Evolutionary conservation across 92 coral and sea anemone species (phyloP).

Genomic region (Zoanthus gigantus): DNA sequence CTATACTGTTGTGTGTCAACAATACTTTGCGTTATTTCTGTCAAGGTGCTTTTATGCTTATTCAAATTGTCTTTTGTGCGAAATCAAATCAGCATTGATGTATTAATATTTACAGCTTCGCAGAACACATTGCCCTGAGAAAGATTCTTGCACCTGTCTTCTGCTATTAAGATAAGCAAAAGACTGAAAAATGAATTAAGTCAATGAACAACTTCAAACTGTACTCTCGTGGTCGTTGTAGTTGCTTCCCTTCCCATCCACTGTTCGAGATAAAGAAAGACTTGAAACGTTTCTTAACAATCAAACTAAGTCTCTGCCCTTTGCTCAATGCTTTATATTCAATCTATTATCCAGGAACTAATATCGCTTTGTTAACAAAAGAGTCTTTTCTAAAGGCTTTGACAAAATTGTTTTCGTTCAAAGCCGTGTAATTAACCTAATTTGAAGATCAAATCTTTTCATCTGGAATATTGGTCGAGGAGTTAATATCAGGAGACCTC

Average conservation of each 20-base stretch:
- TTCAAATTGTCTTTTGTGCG: not conserved
- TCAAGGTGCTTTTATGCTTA: not conserved
- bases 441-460: conserved; percentile 31
- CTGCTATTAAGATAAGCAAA: not conserved
- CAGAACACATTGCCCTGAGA: not conserved
- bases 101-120: conserved; percentile 15
- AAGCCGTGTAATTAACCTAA: conserved; percentile 54
- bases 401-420: conserved; percentile 57
- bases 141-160: not conserved
- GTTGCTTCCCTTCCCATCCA: conserved; percentile 17
- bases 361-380: conserved; percentile 24
- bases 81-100: not conserved
- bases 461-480: conserved; percentile 32
- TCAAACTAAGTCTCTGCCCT: conserved; percentile 1
- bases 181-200: not conserved
- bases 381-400: conserved; percentile 11
- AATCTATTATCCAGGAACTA: not conserved
- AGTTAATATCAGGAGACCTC: not conserved
- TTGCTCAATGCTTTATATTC: not conserved
- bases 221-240: not conserved
- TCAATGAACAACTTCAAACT: not conserved
- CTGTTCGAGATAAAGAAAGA: not conserved
- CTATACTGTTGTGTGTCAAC: not conserved
- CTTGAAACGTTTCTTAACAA: conserved; percentile 8
- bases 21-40: not conserved